These are phyloP conservation scores for Reticulitermes speratus DNA, from an alignment of 1,140 invertebrate genomes.

Conservation along the genomic window DNA sequence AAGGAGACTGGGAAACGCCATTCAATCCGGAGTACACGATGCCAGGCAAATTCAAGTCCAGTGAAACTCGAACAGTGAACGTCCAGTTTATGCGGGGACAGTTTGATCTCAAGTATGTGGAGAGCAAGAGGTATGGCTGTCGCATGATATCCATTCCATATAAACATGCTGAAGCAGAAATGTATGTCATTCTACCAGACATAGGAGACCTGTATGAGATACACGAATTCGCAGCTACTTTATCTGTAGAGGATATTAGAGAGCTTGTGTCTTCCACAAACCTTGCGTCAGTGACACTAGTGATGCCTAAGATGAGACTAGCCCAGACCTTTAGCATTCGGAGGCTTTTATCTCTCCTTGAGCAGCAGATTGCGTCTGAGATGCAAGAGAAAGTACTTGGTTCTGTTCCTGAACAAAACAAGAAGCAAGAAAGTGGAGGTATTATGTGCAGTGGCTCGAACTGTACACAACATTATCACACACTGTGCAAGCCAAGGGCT, in stretches of 20 bases:
- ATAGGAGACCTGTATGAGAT: not conserved
- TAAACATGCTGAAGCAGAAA: conserved; percentile 42
- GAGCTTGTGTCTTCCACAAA: not conserved
- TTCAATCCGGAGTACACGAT: conserved; percentile 23
- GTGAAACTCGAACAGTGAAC: not conserved
- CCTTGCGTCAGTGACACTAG: not conserved
- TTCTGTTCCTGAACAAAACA: not conserved
- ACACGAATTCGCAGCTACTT: not conserved
- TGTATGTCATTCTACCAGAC: conserved; percentile 50
- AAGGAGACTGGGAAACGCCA: conserved; percentile 28
- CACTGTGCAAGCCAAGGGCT: not conserved
- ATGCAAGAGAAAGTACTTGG: no score
- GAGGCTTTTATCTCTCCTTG: not conserved
- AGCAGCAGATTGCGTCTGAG: not conserved
- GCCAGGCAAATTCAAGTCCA: not conserved
- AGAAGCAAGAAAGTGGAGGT: not conserved
- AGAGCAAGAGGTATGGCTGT: conserved; percentile 29
- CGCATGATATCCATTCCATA: conserved; percentile 50
- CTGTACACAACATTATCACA: not conserved
- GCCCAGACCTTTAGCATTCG: conserved; percentile 6
- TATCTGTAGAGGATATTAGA: not conserved
- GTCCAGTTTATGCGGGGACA: conserved; percentile 27
- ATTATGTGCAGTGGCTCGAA: not conserved
- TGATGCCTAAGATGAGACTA: conserved; percentile 29
- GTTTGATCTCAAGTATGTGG: conserved; percentile 21